phyloP scores from a whole-genome alignment of 2,113 vertebrate genomes.

The Rissa tridactyla region DNA sequence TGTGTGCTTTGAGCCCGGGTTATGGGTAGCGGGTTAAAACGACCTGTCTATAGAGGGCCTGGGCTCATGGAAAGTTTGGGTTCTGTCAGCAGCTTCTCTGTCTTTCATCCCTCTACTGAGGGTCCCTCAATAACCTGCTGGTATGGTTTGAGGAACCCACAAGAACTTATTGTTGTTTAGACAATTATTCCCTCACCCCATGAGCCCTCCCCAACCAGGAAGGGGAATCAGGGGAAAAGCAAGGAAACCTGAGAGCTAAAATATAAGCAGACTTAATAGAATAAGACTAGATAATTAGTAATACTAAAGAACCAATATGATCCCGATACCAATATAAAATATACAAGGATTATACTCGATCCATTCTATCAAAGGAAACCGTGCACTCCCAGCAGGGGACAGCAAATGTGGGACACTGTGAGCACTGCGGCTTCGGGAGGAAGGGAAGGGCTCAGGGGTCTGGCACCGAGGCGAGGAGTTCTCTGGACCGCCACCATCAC shows the following conservation, averaged over 20 bases:
- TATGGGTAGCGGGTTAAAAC: accelerated
- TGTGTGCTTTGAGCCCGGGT: accelerated
- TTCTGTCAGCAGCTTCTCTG: background rate
- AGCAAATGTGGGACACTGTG: background rate
- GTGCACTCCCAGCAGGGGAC: background rate
- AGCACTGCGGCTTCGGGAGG: background rate
- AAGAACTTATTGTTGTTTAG: background rate
- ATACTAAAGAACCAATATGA: background rate
- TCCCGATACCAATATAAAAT: background rate
- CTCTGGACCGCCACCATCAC: background rate
- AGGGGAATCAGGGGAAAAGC: background rate
- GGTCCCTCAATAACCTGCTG: background rate
- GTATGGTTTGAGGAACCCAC: background rate
- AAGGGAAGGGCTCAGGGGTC: background rate
- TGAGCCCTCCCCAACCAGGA: background rate
- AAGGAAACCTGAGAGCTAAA: background rate
- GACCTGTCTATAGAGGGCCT: too few relatives aligned
- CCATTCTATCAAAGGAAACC: background rate
- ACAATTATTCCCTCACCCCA: background rate
- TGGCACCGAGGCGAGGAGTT: background rate
- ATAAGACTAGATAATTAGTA: background rate
- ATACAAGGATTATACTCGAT: background rate
- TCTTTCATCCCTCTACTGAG: accelerated
- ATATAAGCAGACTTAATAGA: background rate
- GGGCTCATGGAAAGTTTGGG: accelerated